These are phyloP conservation scores for Microdon myrmicae DNA, from an alignment of 2,888 invertebrate genomes.

Conservation along the genomic window DNA sequence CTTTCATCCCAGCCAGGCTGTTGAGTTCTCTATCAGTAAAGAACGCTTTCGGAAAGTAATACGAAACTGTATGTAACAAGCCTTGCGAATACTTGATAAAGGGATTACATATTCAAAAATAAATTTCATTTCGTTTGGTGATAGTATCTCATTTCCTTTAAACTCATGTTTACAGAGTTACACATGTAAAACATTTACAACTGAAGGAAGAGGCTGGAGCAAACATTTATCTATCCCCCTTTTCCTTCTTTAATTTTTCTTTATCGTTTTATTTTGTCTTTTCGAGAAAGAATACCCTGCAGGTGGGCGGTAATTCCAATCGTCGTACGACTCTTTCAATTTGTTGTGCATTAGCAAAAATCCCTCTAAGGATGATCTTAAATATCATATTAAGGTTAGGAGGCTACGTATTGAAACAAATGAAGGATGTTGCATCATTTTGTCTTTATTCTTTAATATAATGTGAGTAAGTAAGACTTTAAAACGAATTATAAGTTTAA, in stretches of 20 bases:
- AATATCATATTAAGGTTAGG: conserved; percentile 11
- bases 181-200: conserved; percentile 23
- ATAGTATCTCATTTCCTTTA: conserved; percentile 36
- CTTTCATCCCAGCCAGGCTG: no score
- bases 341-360: conserved; percentile 35
- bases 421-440: conserved; percentile 4
- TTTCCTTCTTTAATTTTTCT: conserved; percentile 1
- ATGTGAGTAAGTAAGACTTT: conserved; percentile 33
- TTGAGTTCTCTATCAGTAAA: no score
- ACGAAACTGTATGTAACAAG: conserved; percentile 34
- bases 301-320: conserved; percentile 19
- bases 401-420: not conserved
- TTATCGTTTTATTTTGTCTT: conserved; percentile 5
- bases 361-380: conserved; percentile 19
- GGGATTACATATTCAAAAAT: conserved; percentile 51
- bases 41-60: no score
- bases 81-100: conserved; percentile 45
- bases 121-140: conserved; percentile 43
- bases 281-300: conserved; percentile 8
- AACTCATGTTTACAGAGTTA: no score
- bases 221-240: no score
- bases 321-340: conserved; percentile 33
- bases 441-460: conserved; percentile 30
- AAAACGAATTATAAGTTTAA: conserved; percentile 6
- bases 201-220: conserved; percentile 17